phyloP scores from a whole-genome alignment of 2,888 invertebrate genomes.

The Sipha maydis region DNA sequence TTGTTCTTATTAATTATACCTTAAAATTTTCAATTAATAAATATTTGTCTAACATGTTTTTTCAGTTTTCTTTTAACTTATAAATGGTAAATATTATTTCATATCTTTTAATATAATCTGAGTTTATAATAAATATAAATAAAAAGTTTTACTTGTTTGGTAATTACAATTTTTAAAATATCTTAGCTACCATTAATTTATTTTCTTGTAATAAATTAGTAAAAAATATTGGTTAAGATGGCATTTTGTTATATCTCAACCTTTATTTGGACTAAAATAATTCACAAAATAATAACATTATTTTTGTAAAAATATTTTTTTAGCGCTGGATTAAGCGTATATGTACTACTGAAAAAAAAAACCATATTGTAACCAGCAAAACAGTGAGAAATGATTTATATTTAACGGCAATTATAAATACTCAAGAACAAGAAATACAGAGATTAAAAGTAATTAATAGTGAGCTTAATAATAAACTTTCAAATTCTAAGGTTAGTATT shows the following conservation, averaged over 20 bases:
- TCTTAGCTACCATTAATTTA: not conserved
- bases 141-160: no score
- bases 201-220: not conserved
- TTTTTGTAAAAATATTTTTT: not conserved
- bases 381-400: conserved; percentile 43
- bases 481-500: conserved; percentile 32
- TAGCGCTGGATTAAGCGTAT: conserved; percentile 55
- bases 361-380: conserved; percentile 31
- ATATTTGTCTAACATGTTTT: no score
- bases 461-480: conserved; percentile 38
- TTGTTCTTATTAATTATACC: no score
- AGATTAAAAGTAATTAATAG: conserved; percentile 42
- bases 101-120: not conserved
- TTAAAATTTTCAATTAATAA: no score
- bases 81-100: not conserved
- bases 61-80: not conserved
- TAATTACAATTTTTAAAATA: no score
- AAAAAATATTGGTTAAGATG: not conserved
- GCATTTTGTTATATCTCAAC: not conserved
- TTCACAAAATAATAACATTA: not conserved
- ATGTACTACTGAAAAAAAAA: conserved; percentile 37
- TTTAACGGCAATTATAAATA: conserved; percentile 51
- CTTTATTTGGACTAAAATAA: not conserved
- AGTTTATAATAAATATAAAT: no score
- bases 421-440: conserved; percentile 54